Percentiles rank a stretch among this genome's conserved stretches.
Conservation (phyloP, 1,140 invertebrate species). For the Drosophila hydei region DNA sequence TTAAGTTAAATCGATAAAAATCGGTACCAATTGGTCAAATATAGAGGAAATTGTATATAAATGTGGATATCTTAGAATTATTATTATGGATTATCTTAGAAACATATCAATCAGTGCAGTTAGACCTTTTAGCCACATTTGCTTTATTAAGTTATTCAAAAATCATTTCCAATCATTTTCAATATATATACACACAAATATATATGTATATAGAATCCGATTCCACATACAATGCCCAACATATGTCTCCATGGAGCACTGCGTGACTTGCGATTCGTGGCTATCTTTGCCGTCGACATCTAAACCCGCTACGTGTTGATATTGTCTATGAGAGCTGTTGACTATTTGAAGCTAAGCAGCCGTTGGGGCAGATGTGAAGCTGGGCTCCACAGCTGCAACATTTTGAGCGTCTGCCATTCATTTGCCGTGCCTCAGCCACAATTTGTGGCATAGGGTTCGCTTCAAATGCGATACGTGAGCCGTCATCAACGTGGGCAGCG, state of each 20-base stretch:
- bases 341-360: background rate
- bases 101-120: no score
- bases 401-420: conserved; percentile 18
- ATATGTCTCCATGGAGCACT: background rate
- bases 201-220: no score
- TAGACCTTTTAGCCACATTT: no score
- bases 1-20: no score
- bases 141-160: no score
- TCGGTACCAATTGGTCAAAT: no score
- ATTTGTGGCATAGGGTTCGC: conserved; percentile 10
- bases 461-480: conserved; percentile 39
- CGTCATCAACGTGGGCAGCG: conserved; percentile 48
- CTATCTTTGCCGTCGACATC: background rate
- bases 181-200: no score
- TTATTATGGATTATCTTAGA: no score
- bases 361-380: background rate
- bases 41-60: no score
- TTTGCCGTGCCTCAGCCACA: conserved; percentile 8
- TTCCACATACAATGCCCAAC: no score
- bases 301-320: background rate
- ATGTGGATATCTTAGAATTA: no score
- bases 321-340: conserved; percentile 1
- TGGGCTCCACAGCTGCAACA: conserved; percentile 5
- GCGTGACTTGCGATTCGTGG: conserved; percentile 4
- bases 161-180: no score